phyloP scores from a whole-genome alignment of 1,140 invertebrate species.

The Melanaphis sacchari region DNA sequence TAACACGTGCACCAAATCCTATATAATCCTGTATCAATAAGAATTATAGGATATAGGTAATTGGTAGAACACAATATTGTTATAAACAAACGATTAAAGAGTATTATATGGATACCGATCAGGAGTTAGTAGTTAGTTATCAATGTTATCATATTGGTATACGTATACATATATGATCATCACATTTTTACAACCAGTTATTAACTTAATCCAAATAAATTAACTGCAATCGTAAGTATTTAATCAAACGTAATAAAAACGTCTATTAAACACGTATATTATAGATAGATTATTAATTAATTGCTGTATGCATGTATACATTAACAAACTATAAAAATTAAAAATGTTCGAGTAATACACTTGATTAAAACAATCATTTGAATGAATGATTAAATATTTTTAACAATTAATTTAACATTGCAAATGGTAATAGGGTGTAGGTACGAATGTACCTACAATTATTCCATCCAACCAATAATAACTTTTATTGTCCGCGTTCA shows the following conservation, averaged over 20 bases:
- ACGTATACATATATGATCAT: neutral
- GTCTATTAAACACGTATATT: neutral
- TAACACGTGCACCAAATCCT: neutral
- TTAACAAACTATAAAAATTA: neutral
- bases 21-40: neutral
- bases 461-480: neutral
- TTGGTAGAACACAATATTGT: neutral
- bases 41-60: neutral
- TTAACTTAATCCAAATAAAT: neutral
- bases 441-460: neutral
- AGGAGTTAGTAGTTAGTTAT: neutral
- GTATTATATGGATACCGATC: neutral
- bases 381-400: neutral
- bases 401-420: neutral
- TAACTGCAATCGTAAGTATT: neutral
- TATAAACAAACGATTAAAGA: conserved; percentile 19
- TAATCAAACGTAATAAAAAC: neutral
- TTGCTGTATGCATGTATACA: neutral
- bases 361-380: neutral
- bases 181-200: neutral
- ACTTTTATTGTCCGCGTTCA: neutral
- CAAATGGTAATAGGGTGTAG: neutral
- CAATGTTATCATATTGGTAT: neutral
- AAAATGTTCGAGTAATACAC: neutral
- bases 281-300: neutral